Conservation (phyloP, 2,797 vertebrate species). For the Potorous gilbertii region DNA sequence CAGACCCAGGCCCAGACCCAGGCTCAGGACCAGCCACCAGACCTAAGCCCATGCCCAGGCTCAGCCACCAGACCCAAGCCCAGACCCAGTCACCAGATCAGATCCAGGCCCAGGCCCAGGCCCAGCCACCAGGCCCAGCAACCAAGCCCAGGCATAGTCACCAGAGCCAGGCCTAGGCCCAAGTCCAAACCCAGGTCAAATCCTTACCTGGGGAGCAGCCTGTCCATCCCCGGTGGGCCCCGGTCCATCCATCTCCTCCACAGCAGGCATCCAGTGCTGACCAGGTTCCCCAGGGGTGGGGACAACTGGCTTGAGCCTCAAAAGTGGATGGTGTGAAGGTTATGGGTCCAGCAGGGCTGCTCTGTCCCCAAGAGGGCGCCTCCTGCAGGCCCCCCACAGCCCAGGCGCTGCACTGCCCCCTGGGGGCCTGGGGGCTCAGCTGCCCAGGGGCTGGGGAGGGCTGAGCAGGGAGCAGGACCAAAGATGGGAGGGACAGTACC, state of each 20-base stretch:
- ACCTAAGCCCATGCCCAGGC: no score
- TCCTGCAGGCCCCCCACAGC: not conserved
- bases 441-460: no score
- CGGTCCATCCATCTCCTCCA: not conserved
- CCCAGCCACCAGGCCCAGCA: no score
- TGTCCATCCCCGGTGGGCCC: not conserved
- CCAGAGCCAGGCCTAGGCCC: no score
- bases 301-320: not conserved
- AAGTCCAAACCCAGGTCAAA: fast-evolving
- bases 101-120: no score
- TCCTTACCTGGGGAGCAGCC: not conserved
- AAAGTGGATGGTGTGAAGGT: not conserved
- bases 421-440: not conserved
- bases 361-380: not conserved
- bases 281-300: not conserved
- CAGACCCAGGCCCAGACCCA: no score
- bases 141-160: no score
- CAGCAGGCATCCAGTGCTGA: not conserved
- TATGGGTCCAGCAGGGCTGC: not conserved
- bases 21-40: no score
- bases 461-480: no score
- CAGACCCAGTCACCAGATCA: no score
- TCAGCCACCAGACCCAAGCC: no score
- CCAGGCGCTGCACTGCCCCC: not conserved
- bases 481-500: no score